These are phyloP conservation scores for Oreochromis niloticus DNA, from an alignment of 2,113 vertebrate genomes.

Conservation along the genomic window DNA sequence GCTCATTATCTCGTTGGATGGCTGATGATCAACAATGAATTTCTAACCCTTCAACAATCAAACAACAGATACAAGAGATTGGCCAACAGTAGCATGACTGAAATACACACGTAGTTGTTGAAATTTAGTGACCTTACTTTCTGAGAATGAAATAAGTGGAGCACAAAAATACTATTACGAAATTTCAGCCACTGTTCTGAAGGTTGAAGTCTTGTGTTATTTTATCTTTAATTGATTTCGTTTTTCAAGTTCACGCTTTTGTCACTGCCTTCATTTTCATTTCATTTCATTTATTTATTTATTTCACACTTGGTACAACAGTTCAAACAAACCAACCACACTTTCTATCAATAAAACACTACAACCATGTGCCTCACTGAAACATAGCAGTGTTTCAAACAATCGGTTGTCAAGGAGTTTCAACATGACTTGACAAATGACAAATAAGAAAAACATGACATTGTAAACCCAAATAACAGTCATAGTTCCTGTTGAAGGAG, in stretches of 20 bases:
- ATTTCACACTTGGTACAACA: too few species aligned
- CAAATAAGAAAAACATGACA: slow-evolving; percentile 12
- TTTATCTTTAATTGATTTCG: neutral
- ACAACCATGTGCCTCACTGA: neutral
- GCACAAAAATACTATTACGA: neutral
- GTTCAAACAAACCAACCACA: too few species aligned
- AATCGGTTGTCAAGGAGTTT: slow-evolving; percentile 8
- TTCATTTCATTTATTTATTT: too few species aligned
- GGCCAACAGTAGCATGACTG: neutral
- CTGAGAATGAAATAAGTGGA: neutral
- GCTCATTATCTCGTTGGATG: neutral
- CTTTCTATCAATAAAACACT: too few species aligned
- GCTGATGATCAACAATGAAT: neutral
- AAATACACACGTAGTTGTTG: neutral
- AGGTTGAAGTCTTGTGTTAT: neutral
- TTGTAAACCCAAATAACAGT: neutral
- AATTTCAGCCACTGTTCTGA: neutral
- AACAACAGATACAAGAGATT: neutral
- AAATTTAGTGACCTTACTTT: neutral
- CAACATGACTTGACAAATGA: neutral
- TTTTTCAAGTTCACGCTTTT: neutral
- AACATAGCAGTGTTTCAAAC: neutral
- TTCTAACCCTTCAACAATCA: neutral
- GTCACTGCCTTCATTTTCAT: too few species aligned
- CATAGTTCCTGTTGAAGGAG: neutral